A percentile compares a stretch with the other conserved stretches of the same genome.
Conservation (phyloP, 2,797 vertebrate species). For the Brachyrhaphis roseni region DNA sequence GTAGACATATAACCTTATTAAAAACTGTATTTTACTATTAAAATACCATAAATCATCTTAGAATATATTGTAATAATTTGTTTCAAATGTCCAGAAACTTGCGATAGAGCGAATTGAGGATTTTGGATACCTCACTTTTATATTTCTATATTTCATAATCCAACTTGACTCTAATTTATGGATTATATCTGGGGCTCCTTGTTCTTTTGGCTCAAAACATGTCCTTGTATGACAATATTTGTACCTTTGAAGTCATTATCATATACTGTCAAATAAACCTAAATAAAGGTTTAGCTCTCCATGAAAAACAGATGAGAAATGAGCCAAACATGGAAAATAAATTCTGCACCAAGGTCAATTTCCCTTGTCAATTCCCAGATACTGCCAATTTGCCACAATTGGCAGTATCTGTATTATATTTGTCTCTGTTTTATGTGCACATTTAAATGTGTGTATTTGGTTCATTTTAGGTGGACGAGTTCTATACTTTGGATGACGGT, state of each 20-base stretch:
- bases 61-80: background rate
- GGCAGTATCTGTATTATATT: background rate
- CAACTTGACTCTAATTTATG: slow-evolving; percentile 2
- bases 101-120: background rate
- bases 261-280: background rate
- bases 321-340: slow-evolving; percentile 6
- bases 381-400: background rate
- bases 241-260: slow-evolving; percentile 5
- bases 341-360: background rate
- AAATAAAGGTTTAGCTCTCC: background rate
- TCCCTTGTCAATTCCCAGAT: too few relatives aligned
- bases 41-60: background rate
- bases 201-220: background rate
- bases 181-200: slow-evolving; percentile 1
- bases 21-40: too few relatives aligned
- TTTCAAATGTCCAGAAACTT: slow-evolving; percentile 4
- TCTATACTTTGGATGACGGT: slow-evolving; percentile 93
- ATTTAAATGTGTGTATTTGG: slow-evolving; percentile 6
- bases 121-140: background rate
- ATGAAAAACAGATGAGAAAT: background rate
- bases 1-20: background rate
- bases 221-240: background rate
- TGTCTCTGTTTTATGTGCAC: slow-evolving; percentile 9
- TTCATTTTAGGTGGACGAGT: slow-evolving; percentile 88
- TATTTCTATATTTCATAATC: slow-evolving; percentile 1